phyloP scores from a whole-genome alignment of 2,113 vertebrate species.

The Onychorhynchus coronatus region DNA sequence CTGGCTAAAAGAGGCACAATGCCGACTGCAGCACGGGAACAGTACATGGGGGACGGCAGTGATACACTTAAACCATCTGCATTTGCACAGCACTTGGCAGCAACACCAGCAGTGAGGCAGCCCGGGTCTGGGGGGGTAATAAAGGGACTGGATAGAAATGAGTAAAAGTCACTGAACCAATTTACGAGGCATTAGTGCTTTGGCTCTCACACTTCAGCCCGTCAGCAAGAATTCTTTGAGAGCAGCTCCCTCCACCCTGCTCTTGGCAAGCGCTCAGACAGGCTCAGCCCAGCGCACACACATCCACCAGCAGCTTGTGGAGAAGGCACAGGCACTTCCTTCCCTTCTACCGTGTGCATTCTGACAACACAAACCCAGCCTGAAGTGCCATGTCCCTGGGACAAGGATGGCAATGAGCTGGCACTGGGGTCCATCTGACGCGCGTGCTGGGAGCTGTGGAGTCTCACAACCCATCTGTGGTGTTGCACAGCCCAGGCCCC shows the following conservation, averaged over 20 bases:
- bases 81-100: slow-evolving; percentile 31
- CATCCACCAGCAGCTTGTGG: background rate
- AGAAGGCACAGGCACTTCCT: background rate
- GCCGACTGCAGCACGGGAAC: slow-evolving; percentile 17
- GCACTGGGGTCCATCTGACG: background rate
- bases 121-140: background rate
- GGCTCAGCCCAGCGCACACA: background rate
- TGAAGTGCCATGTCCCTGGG: background rate
- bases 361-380: background rate
- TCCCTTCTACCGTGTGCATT: background rate
- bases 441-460: accelerated
- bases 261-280: background rate
- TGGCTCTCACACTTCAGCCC: slow-evolving; percentile 19
- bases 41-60: background rate
- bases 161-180: slow-evolving; percentile 55
- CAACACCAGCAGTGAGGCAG: background rate
- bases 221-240: slow-evolving; percentile 9
- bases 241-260: slow-evolving; percentile 12
- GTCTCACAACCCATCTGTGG: background rate
- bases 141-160: slow-evolving; percentile 38
- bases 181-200: slow-evolving; percentile 51
- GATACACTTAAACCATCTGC: slow-evolving; percentile 34
- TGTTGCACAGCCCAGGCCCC: background rate
- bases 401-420: background rate
- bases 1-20: background rate